These are phyloP conservation scores for Zapornia atra DNA, from an alignment of 2,113 vertebrate genomes.

Conservation along the genomic window DNA sequence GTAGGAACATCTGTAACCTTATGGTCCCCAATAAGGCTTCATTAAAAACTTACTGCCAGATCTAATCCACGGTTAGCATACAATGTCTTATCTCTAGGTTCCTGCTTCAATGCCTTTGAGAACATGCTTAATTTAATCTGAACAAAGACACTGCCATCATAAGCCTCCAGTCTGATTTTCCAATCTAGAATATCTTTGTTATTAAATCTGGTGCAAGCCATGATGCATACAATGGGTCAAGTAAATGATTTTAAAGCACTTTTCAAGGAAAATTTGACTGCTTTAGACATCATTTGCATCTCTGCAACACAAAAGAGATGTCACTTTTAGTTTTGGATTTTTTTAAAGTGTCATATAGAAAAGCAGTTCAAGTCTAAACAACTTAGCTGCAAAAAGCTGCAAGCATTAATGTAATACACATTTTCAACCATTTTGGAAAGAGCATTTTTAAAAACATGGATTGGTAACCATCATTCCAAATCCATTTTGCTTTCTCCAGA, in stretches of 20 bases:
- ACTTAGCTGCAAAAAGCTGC: neutral
- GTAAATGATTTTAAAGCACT: slow-evolving; percentile 12
- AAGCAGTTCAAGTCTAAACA: neutral
- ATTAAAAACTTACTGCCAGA: slow-evolving; percentile 49
- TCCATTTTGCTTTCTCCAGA: neutral
- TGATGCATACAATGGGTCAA: neutral
- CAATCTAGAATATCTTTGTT: slow-evolving; percentile 43
- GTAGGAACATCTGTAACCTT: slow-evolving; percentile 28
- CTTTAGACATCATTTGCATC: neutral
- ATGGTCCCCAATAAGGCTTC: slow-evolving; percentile 18
- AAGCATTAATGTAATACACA: neutral
- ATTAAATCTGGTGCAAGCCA: slow-evolving; percentile 53
- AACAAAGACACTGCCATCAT: slow-evolving; percentile 41
- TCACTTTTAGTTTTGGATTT: neutral
- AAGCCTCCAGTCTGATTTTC: slow-evolving; percentile 48
- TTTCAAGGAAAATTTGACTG: neutral
- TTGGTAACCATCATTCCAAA: neutral
- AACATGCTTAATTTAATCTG: slow-evolving; percentile 74
- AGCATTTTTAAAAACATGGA: neutral
- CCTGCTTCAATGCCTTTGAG: slow-evolving; percentile 67
- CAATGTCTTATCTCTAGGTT: slow-evolving; percentile 53
- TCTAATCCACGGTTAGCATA: slow-evolving; percentile 60
- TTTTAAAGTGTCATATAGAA: neutral
- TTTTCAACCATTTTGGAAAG: neutral
- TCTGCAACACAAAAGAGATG: neutral